A percentile compares a stretch with the other conserved stretches of the same genome.
Conservation (phyloP, 1,140 invertebrate species). For the Penaeus japonicus region DNA sequence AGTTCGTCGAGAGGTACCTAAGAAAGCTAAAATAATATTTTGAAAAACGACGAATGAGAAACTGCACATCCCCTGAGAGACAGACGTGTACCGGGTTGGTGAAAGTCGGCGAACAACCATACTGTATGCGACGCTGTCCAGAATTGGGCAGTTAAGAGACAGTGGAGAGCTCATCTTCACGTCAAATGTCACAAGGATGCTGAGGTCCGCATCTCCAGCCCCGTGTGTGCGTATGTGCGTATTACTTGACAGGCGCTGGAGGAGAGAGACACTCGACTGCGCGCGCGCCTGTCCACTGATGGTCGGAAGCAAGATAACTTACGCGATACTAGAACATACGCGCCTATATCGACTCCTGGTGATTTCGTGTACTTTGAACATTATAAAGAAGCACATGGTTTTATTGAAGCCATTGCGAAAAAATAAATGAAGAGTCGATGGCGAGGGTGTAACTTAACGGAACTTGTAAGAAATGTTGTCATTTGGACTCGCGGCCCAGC, state of each 20-base stretch:
- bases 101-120: not conserved
- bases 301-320: too few species aligned
- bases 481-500: too few species aligned
- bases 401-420: too few species aligned
- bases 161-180: constrained; percentile 56
- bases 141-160: constrained; percentile 57
- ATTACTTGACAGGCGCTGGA: not conserved
- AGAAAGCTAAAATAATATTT: not conserved
- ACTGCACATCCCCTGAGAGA: not conserved
- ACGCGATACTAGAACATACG: too few species aligned
- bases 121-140: constrained; percentile 44
- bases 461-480: too few species aligned
- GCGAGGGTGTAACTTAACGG: too few species aligned
- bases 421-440: too few species aligned
- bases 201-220: constrained; percentile 9
- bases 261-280: not conserved
- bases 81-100: too few species aligned
- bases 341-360: too few species aligned
- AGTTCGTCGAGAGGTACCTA: too few species aligned
- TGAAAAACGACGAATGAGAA: not conserved
- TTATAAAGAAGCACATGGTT: too few species aligned
- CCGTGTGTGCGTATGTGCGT: constrained; percentile 32
- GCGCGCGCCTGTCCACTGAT: not conserved
- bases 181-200: constrained; percentile 50
- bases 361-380: too few species aligned